phyloP scores from a whole-genome alignment of 2,888 invertebrate genomes.

The Ormyrus labotus region DNA sequence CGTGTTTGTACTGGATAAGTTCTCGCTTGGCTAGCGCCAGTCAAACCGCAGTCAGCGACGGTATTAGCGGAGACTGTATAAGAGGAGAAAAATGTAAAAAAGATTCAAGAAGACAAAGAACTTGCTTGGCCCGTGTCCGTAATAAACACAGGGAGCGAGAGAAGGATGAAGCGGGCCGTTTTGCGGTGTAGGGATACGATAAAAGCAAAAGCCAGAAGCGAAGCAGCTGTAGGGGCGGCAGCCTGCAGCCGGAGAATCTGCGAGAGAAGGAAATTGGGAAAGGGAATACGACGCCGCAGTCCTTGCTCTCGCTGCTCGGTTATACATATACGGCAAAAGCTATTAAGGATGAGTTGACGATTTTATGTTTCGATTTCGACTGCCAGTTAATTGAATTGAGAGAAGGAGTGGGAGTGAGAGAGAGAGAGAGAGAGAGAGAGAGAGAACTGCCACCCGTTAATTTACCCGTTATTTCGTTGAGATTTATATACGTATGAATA shows the following conservation, averaged over 20 bases:
- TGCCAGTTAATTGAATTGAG: slow-evolving; percentile 44
- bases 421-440: slow-evolving; percentile 16
- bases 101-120: no score
- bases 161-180: neutral
- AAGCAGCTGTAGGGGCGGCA: neutral
- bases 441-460: neutral
- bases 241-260: neutral
- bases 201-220: neutral
- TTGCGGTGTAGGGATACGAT: neutral
- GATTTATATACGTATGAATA: no score
- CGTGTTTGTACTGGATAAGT: no score
- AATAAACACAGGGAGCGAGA: no score
- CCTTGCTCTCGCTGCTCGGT: no score
- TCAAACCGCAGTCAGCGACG: no score
- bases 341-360: slow-evolving; percentile 46
- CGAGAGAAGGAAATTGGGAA: neutral
- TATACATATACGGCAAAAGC: no score
- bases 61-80: no score
- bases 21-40: no score
- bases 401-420: neutral
- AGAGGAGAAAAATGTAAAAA: no score
- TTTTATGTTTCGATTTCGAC: slow-evolving; percentile 47
- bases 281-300: no score
- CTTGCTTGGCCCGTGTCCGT: no score
- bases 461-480: neutral